Percentiles rank a stretch among this genome's conserved stretches.
These are phyloP conservation scores for Agrotis puta DNA, from an alignment of 2,888 invertebrate genomes.

Conservation along the genomic window DNA sequence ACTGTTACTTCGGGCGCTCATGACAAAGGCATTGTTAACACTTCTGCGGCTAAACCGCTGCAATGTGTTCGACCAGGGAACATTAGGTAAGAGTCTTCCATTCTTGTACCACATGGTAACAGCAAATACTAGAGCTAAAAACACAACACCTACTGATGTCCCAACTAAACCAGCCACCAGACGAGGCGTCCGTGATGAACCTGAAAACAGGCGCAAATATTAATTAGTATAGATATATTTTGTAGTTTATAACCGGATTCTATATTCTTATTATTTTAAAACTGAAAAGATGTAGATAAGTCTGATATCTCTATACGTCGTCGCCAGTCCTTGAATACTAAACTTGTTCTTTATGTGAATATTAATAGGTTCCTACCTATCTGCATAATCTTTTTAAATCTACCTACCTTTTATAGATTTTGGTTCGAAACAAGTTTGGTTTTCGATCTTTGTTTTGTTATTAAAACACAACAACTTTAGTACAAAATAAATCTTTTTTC, in stretches of 20 bases:
- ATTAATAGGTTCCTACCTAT: background rate
- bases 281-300: background rate
- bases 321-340: background rate
- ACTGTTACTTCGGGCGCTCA: background rate
- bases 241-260: background rate
- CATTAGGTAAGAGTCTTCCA: slow-evolving; percentile 53
- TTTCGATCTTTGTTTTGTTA: background rate
- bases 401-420: background rate
- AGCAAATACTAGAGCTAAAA: slow-evolving; percentile 68
- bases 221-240: background rate
- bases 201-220: slow-evolving; percentile 39
- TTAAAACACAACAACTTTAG: no score
- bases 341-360: background rate
- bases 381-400: background rate
- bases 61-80: slow-evolving; percentile 5
- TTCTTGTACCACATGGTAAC: slow-evolving; percentile 73
- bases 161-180: slow-evolving; percentile 79
- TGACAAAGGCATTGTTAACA: slow-evolving; percentile 20
- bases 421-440: background rate
- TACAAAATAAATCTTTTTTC: no score
- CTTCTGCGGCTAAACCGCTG: slow-evolving; percentile 14
- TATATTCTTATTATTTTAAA: background rate
- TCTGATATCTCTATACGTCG: background rate
- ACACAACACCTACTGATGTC: slow-evolving; percentile 71
- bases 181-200: slow-evolving; percentile 53